phyloP scores from a whole-genome alignment of 2,797 vertebrate species.

The Echeneis naucrates region DNA sequence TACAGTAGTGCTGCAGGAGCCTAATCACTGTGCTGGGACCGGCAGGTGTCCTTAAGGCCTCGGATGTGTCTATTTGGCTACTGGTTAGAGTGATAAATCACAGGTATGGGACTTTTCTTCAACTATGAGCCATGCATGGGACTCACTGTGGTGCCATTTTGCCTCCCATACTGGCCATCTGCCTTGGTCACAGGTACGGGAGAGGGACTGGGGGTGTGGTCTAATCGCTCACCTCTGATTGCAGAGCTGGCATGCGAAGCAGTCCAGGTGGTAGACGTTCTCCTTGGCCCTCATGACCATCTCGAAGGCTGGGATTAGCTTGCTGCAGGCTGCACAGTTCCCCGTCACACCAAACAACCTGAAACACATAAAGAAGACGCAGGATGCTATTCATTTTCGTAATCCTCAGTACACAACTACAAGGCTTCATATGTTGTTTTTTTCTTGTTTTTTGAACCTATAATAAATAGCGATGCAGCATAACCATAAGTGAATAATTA shows the following conservation, averaged over 20 bases:
- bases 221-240: slow-evolving; percentile 93
- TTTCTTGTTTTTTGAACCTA: neutral
- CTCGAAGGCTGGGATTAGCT: slow-evolving; percentile 98
- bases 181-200: neutral
- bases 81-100: slow-evolving; percentile 32
- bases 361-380: slow-evolving; percentile 29
- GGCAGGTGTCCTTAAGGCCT: slow-evolving; percentile 15
- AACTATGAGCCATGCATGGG: slow-evolving; percentile 20
- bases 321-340: slow-evolving; percentile 98
- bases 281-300: slow-evolving; percentile 99
- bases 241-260: slow-evolving; percentile 98
- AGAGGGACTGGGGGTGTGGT: slow-evolving; percentile 6
- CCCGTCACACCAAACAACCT: slow-evolving; percentile 98
- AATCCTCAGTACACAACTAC: neutral
- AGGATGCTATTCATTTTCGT: slow-evolving; percentile 1
- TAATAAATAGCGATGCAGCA: neutral
- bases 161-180: slow-evolving; percentile 1
- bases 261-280: slow-evolving; percentile 99
- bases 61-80: slow-evolving; percentile 3
- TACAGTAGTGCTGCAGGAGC: slow-evolving; percentile 5
- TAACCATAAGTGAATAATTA: neutral
- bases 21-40: slow-evolving; percentile 19
- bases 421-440: neutral
- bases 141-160: neutral
- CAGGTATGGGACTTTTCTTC: slow-evolving; percentile 5